Evolutionary conservation across 2,113 vertebrate genomes (phyloP), one percentile per base, ranked within the genome.

Genomic region (Myotis lucifugus): DNA sequence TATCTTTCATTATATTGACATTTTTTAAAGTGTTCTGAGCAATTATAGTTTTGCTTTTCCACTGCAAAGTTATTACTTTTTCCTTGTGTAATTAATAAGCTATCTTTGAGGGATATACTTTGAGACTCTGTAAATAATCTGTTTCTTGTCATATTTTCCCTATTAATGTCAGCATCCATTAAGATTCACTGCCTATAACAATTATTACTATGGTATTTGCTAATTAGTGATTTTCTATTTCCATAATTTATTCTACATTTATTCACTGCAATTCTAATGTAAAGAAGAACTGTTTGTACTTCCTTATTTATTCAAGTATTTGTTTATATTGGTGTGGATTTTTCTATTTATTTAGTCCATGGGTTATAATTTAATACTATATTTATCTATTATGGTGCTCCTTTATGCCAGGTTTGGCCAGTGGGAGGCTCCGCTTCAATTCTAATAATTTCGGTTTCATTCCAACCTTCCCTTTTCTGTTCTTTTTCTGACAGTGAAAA

Each of bases 401-500:
- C 90, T 85, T 85, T 81, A 93, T 48, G 11, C 12, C 19, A 92
- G 4, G 15, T 61, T 84, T 86, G n/a, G 25, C 37, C 5, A 91
- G 13, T 61, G 27, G 6, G 54, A 61, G 8, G 11, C 52, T 81
- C 52, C 83, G 85, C 91, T 77, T 83, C n/a, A 8, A 91, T 27
- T 37, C 29, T 91, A 92, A 83, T 9, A 91, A 2, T 48, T 79
- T 18, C 1, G 3, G 17, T 48, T 95, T 87, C 42, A 83, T 78
- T 86, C 21, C 40, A 92, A 54, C 4, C 15, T 90, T 93, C 50
- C 56, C 46, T 78, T 61, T 84, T 21, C 50, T 79, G 78, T 94
- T 79, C 12, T 83, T 87, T 76, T 18, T 92, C 32, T 42, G 21
- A 93, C 8, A 91, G 18, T 95, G 29, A 85, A 56, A 95, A 95